Evolutionary conservation across 2,797 vertebrate species (phyloP), one percentile per base, ranked within the genome.

Genomic region (Acanthurus tractus): DNA sequence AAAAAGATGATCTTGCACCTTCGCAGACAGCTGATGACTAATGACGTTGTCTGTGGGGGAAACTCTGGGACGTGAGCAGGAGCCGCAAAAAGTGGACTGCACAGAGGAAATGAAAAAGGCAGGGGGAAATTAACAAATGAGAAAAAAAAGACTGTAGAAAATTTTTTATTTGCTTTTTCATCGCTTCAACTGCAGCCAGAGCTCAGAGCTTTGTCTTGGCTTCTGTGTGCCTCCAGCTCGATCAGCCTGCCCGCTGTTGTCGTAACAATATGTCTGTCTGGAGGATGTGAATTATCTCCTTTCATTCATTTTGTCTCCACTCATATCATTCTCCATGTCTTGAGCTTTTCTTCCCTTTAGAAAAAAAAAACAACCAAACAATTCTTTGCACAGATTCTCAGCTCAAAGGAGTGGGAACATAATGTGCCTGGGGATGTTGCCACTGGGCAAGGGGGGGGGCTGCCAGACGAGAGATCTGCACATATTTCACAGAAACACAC

Each of bases 261-360:
- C 78, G 38, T 56, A 79, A 72, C 65, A 73, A 57, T 77, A 74
- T 68, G 53, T 74, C 77, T 66, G 76, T 81, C 78, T 76, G 79
- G 79, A 85, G 77, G 78, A 81, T 55, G 36, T 72, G 75, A 76
- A 78, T 86, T 72, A 87, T 83, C 71, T 78, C 66, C 68, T 76
- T 78, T 85, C 77, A 79, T 79, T 79, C 76, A 67, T 40, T 70
- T 58, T 81, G 76, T 78, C 69, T 78, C 48, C 49, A 66, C 70
- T 78, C 73, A 62, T 44, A 58, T 84, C 78, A 70, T 76, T 69
- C 65, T 76, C 57, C 55, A 34, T 29, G 38, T 70, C 55, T 78
- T 61, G 23, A 53, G 53, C 65, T 61, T 67, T 69, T 70, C 58
- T 48, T 40, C 38, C 17, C 36, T 86, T 73, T 71, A 72, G 70